phyloP scores from a whole-genome alignment of 2,888 invertebrate genomes.

The Andrena bucephala region DNA sequence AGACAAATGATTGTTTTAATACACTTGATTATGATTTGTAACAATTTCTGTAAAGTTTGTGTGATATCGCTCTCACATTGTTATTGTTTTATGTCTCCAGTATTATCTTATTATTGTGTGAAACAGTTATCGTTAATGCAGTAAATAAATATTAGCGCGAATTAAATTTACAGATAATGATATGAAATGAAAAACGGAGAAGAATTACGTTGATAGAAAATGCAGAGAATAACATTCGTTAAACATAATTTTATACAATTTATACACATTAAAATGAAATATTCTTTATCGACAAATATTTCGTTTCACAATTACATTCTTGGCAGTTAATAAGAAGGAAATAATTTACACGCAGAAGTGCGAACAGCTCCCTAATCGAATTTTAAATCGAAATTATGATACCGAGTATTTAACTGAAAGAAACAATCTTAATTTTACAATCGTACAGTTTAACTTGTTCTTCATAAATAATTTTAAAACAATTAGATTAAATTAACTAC shows the following conservation, averaged over 20 bases:
- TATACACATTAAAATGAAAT: constrained; percentile 11
- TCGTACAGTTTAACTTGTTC: constrained; percentile 10
- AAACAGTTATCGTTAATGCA: constrained; percentile 28
- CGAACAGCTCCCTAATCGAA: not conserved
- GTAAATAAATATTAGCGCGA: constrained; percentile 26
- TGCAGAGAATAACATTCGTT: not conserved
- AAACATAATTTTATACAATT: constrained; percentile 24
- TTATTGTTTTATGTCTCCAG: constrained; percentile 17
- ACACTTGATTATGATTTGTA: constrained; percentile 4
- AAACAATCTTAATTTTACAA: constrained; percentile 38
- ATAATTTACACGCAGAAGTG: constrained; percentile 23
- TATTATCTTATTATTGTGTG: constrained; percentile 24
- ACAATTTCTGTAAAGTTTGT: not conserved
- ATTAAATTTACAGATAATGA: constrained; percentile 17
- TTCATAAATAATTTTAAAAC: constrained; percentile 63
- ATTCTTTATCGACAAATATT: constrained; percentile 21
- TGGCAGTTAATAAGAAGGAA: constrained; percentile 52
- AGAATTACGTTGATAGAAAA: not conserved
- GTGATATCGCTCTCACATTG: not conserved
- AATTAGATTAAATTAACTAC: constrained; percentile 37
- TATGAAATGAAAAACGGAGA: not conserved
- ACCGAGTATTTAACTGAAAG: constrained; percentile 59
- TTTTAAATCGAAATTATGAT: constrained; percentile 32
- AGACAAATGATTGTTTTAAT: constrained; percentile 3
- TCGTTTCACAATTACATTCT: constrained; percentile 17